phyloP scores from a whole-genome alignment of 2,888 invertebrate genomes.

The Octonoba sinensis region DNA sequence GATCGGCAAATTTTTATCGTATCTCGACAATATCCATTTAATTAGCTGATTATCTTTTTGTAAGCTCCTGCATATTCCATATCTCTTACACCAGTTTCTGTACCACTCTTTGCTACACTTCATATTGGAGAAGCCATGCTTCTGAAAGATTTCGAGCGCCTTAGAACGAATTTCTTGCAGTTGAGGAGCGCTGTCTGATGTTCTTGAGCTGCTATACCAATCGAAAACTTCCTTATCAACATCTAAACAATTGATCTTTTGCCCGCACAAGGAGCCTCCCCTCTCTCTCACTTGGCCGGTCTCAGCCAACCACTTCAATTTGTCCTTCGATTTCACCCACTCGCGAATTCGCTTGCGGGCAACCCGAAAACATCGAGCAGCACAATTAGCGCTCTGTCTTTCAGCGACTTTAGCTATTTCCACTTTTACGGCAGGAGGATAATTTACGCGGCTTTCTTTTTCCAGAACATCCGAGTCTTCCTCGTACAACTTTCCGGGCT shows the following conservation, averaged over 20 bases:
- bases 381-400: conserved; percentile 54
- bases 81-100: conserved; percentile 58
- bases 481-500: conserved; percentile 32
- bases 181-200: conserved; percentile 40
- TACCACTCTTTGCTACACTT: conserved; percentile 61
- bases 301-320: conserved; percentile 53
- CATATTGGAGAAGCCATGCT: conserved; percentile 59
- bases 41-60: conserved; percentile 52
- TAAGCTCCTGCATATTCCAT: conserved; percentile 48
- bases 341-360: conserved; percentile 55
- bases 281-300: conserved; percentile 55
- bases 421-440: conserved; percentile 59
- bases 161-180: conserved; percentile 50
- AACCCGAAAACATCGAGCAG: conserved; percentile 61
- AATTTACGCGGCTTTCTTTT: conserved; percentile 59
- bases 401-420: conserved; percentile 61
- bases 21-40: conserved; percentile 50
- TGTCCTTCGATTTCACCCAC: conserved; percentile 61
- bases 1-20: conserved; percentile 56
- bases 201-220: conserved; percentile 42
- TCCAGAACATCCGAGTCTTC: conserved; percentile 54
- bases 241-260: conserved; percentile 49
- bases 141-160: conserved; percentile 59
- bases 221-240: conserved; percentile 59
- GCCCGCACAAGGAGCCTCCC: conserved; percentile 33